Base-by-base conservation (phyloP, 2,888 invertebrate species). In the Cephonodes hylas region DNA sequence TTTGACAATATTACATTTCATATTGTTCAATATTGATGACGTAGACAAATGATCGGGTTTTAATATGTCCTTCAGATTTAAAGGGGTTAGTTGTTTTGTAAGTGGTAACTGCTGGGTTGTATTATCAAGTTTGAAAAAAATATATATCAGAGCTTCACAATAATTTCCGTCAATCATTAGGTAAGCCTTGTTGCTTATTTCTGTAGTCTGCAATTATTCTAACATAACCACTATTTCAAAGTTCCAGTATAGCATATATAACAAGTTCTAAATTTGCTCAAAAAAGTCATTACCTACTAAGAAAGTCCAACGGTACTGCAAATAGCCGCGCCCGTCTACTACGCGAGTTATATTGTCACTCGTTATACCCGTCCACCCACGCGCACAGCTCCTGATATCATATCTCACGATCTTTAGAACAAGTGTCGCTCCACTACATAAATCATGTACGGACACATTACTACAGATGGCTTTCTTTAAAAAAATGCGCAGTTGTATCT, bases 281-380 rank as follows among this genome's bases (percentile, higher is more conserved):
- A 22, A 8, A 3, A 20, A 20, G 18, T 44, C 18, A 44, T 44
- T 44, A 18, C 18, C 18, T 2, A 15, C 10, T 20, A 44, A 44
- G 44, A 44, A 44, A 44, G 44, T 20, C 6, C n/a, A n/a, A n/a
- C n/a, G n/a, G n/a, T n/a, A n/a, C 38, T n/a, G 38, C 38, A n/a
- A 38, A 38, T 38, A 5, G 38, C n/a, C 38, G 38, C 38, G 38
- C 38, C 38, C 38, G n/a, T n/a, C n/a, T n/a, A n/a, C n/a, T n/a
- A n/a, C 18, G 8, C 44, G 20, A 20, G 10, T 3, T 20, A 20
- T 31, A 27, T 53, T 53, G 53, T 53, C 53, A 53, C 31, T n/a
- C 18, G 53, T 46, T 46, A 25, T 46, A 53, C 53, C 31, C 18
- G 53, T 53, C 53, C 53, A 18, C 53, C 53, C 53, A 53, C 53